These are phyloP conservation scores for Caenorhabditis sp. DNA, from an alignment of 2,888 invertebrate genomes.

Conservation along the genomic window DNA sequence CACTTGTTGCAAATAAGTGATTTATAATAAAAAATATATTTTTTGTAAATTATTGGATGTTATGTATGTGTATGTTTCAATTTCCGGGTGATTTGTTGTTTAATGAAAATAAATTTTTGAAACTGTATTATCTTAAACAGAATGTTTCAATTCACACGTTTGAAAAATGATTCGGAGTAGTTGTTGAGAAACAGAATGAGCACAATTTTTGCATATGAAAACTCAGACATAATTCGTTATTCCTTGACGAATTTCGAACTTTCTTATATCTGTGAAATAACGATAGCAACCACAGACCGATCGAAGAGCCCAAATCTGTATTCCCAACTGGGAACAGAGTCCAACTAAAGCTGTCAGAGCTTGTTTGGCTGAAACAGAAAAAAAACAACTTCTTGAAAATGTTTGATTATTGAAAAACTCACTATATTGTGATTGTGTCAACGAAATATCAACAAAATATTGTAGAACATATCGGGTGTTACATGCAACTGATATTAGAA, in stretches of 20 bases:
- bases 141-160: too few relatives aligned
- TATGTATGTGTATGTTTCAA: neutral
- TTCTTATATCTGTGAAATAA: slow-evolving; percentile 48
- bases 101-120: too few relatives aligned
- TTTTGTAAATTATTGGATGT: neutral
- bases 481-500: slow-evolving; percentile 48
- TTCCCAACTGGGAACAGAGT: slow-evolving; percentile 42
- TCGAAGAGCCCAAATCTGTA: slow-evolving; percentile 56
- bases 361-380: slow-evolving; percentile 27
- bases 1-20: slow-evolving; percentile 25
- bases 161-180: neutral
- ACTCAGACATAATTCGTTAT: slow-evolving; percentile 36
- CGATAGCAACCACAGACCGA: slow-evolving; percentile 56
- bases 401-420: neutral
- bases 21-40: neutral
- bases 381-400: too few relatives aligned
- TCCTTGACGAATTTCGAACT: slow-evolving; percentile 43
- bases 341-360: slow-evolving; percentile 35
- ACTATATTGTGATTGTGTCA: slow-evolving; percentile 32
- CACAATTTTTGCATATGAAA: neutral
- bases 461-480: slow-evolving; percentile 42
- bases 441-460: slow-evolving; percentile 37
- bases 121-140: too few relatives aligned
- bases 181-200: neutral
- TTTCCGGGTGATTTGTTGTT: too few relatives aligned